Base-by-base conservation (phyloP, 2,113 vertebrate genomes). In the Lepus americanus region DNA sequence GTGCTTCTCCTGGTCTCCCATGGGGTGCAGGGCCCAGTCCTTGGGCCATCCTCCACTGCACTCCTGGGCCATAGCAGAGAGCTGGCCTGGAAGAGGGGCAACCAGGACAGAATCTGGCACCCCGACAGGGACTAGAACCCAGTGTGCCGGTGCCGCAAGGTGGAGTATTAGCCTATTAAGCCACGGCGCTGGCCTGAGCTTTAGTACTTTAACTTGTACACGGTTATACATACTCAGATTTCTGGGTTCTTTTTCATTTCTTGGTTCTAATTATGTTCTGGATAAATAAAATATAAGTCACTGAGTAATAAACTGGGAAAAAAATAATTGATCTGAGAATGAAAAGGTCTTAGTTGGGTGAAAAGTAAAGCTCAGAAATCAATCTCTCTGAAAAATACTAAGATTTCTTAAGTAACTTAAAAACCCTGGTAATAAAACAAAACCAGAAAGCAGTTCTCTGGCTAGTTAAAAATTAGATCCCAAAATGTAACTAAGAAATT, bases 311-410 rank as follows among this genome's bases (percentile, higher is more conserved):
- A 97, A 64, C 59, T 70, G 10, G 70, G 16, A 44, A 17, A 94
- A 79, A 87, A 19, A 67, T 9, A 82, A 89, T 1, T 49, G 14
- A 78, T 67, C 55, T 94, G 49, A 69, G 19, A 94, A 87, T 82
- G 53, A 92, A 17, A 96, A 63, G 49, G 4, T 23, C 36, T 74
- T 73, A 81, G 13, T 2, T 86, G 23, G 36, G 51, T 73, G 39
- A 9, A 80, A 95, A 84, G 53, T 25, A 73, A 31, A 92, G 20
- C 78, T 92, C 80, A 94, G 53, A 94, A 94, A 93, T 85, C 66
- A 72, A 63, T 80, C 79, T 19, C 79, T 7, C 19, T 74, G 49
- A 11, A 17, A 95, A 95, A 96, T 49, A 95, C 0, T 77, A 27
- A 77, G 14, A 69, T 79, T 61, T 94, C n/a, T 67, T 89, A 39